Base-by-base conservation (phyloP, 1,140 invertebrate species). In the Portunus trituberculatus region DNA sequence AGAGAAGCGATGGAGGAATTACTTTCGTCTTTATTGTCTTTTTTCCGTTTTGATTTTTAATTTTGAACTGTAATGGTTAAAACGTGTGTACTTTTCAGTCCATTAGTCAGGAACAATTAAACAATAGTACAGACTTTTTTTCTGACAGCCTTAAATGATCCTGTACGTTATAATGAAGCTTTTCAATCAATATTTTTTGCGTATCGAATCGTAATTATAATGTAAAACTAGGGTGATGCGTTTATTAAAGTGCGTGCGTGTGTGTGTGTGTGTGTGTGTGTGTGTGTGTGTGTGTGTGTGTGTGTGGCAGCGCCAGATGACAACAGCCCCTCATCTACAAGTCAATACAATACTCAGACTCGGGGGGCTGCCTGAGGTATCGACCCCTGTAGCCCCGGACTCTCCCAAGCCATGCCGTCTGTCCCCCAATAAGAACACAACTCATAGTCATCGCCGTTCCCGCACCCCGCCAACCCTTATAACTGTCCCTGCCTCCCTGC, bases 271-370 rank as follows among this genome's bases (percentile, higher is more conserved):
- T 91, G 89, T 91, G 89, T 48, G 46, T 52, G 76, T 76, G 59
- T 31, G 67, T 83, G 91, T 83, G 91, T 92, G 67, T 45, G 91
- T 83, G 91, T 92, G 91, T 92, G 67, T 83, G 91, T 92, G 84
- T 31, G n/a, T 29, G 93, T 4, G 59, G 31, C 25, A 31, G n/a
- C 28, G 67, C 31, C 59, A 90, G 88, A 94, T 94, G 93, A 94
- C 93, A 94, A 94, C 93, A 46, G 67, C n/a, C 29, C 28, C 93
- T 94, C 93, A 94, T 94, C 93, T 94, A 94, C 93, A 94, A 94
- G 93, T 94, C 93, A 94, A 94, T 94, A 91, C 87, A 84, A 83
- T 90, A 94, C 89, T 82, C 76, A 86, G 84, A 48, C 88, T 82
- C 59, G 29, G 91, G 59, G 59, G 76, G 25, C 16, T 29, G 89